Conservation (phyloP, 2,797 vertebrate species). For the Syngnathus acus region DNA sequence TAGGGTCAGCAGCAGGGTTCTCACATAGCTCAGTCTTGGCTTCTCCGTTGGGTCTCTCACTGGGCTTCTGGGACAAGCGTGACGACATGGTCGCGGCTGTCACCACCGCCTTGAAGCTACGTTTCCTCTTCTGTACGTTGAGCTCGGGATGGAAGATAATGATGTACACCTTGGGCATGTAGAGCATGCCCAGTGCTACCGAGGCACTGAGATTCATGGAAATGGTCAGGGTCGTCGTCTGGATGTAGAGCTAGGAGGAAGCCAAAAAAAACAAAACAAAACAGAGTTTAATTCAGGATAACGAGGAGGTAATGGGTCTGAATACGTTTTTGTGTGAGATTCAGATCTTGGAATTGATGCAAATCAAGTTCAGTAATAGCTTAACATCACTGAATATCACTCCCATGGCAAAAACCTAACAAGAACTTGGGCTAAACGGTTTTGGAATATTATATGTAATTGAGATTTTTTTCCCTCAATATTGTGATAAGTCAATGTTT, state of each 20-base stretch:
- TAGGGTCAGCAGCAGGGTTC: constrained; percentile 68
- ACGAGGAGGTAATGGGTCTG: not conserved
- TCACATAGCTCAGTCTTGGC: constrained; percentile 97
- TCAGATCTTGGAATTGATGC: not conserved
- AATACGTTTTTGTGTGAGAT: not conserved
- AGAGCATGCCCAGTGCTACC: constrained; percentile 97
- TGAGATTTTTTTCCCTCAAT: too few relatives aligned
- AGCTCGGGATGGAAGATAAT: constrained; percentile 98
- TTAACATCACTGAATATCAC: constrained; percentile 3
- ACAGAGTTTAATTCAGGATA: not conserved
- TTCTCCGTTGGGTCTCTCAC: constrained; percentile 93
- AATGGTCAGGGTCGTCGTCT: constrained; percentile 97
- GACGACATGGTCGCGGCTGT: constrained; percentile 98
- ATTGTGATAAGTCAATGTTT: too few relatives aligned
- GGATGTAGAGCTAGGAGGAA: constrained; percentile 87
- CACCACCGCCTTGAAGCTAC: constrained; percentile 97
- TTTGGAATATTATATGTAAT: too few relatives aligned
- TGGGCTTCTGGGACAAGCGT: constrained; percentile 89
- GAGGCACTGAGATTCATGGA: constrained; percentile 99
- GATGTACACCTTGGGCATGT: constrained; percentile 99
- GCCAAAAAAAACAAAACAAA: not conserved
- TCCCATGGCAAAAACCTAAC: constrained; percentile 2
- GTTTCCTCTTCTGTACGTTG: constrained; percentile 96
- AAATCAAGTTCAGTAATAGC: constrained; percentile 6
- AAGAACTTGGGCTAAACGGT: not conserved